Evolutionary conservation across 53 echinoderm and acorn worm genomes (phyloP), one percentile per base, ranked within the genome.

Genomic region (Echinometra lucunter): DNA sequence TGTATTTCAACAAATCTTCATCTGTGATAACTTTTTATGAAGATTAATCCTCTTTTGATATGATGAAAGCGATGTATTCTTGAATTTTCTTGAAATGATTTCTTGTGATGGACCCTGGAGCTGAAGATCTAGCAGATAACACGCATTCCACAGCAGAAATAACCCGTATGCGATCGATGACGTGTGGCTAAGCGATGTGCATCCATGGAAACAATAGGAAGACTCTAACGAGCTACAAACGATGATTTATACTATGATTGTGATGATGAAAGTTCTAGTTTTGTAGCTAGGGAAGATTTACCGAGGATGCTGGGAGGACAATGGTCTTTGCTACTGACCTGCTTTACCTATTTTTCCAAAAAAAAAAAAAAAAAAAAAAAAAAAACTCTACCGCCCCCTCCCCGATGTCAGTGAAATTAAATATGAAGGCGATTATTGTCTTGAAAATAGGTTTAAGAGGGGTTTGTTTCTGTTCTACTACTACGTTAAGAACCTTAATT

Each of bases 21-120:
- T 83, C 85, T 25, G 7, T 83, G 85, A 83, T n/a, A 13, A 37
- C 28, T 47, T 47, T 12, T 16, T 16, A 83, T 47, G 8, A 83
- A 83, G 85, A 83, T 83, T 83, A 83, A 83, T 83, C 49, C 27
- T 49, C 85, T 45, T 83, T 83, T 83, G n/a, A 83, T 83, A 27
- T 83, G 85, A 83, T 47, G n/a, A 83, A 27, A n/a, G 47, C 85
- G 45, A 47, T 28, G 49, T 1, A 83, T 47, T 47, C 28, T 83
- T 49, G 27, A 27, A 1, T 47, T 27, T n/a, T 49, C 47, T 83
- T 83, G 47, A 28, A 83, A 83, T 83, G 27, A 27, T 27, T 45
- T 83, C 85, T 83, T 47, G 47, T n/a, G 47, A 47, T 47, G 85
- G 47, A 83, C 85, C 45, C n/a, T 9, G n/a, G n/a, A n/a, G 47